Evolutionary conservation across 2,888 invertebrate species (phyloP), one percentile per base, ranked within the genome.

Genomic region (Rhaphigaster nebulosa): DNA sequence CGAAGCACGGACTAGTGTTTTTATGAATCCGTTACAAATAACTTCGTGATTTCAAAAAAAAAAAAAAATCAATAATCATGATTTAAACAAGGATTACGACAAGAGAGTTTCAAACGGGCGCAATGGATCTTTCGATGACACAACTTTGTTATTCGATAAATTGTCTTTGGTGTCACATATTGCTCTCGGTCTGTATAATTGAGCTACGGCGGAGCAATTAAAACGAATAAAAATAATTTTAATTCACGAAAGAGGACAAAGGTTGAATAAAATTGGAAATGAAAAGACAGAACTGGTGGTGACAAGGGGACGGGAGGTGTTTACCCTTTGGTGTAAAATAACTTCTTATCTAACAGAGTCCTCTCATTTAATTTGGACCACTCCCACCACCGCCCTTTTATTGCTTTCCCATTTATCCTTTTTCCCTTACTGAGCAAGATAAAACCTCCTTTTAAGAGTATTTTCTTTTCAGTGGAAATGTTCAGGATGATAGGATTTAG

Each of bases 371-470:
- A 45, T 84, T 84, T 84, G 41, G 84, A 50, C 84, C 84, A 26
- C 45, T 80, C 41, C 80, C 45, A 38, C 20, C 23, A 1, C 76
- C 12, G 41, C 38, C 26, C 45, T 76, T 76, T 84, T 84, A 84
- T 84, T 84, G 84, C 84, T 84, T 84, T 84, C 84, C 84, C 84
- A 84, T 84, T 84, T 84, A 50, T 84, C 45, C 84, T n/a, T n/a
- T 15, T n/a, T 45, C 41, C 84, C 41, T 84, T 45, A 2, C 84
- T 0, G 18, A 50, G 41, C n/a, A n/a, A 45, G 45, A 84, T 45
- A n/a, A 50, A 84, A 50, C 45, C n/a, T 15, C 84, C 45, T 45
- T 84, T 50, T n/a, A 45, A 45, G n/a, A 23, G 70, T 76, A 76
- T 76, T 76, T 76, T 76, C 70, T 76, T 76, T 76, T 76, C 70